A percentile compares a stretch with the other conserved stretches of the same genome.
phyloP scores from a whole-genome alignment of 2,888 invertebrate species.

The Diachrysia chrysitis region DNA sequence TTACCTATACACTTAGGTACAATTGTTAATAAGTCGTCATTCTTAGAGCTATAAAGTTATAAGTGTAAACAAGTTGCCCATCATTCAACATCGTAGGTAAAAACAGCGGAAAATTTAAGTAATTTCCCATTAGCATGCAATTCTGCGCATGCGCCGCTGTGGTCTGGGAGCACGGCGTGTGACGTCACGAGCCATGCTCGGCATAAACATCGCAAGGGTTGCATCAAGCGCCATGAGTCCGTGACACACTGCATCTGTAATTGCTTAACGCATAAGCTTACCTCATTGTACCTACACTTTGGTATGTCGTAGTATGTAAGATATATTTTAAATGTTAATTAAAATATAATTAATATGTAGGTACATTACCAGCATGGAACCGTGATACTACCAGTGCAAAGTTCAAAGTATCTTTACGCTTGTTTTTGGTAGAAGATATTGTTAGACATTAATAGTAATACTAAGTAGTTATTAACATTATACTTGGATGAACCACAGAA shows the following conservation, averaged over 20 bases:
- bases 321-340: slow-evolving; percentile 16
- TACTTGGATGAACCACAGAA: no score
- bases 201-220: slow-evolving; percentile 30
- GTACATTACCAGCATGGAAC: not conserved
- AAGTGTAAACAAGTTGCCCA: no score
- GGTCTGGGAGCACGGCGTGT: slow-evolving; percentile 21
- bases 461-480: no score
- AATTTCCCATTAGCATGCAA: slow-evolving; percentile 7
- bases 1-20: no score
- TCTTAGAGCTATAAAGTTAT: no score
- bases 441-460: no score
- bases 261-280: slow-evolving; percentile 24
- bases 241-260: slow-evolving; percentile 39
- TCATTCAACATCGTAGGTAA: not conserved
- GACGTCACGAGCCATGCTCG: slow-evolving; percentile 38
- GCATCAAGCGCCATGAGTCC: slow-evolving; percentile 38
- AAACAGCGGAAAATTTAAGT: not conserved
- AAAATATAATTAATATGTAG: not conserved
- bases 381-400: not conserved
- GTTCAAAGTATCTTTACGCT: not conserved
- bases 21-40: no score
- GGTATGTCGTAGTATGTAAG: not conserved
- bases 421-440: not conserved
- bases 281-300: slow-evolving; percentile 4
- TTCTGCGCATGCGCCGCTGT: slow-evolving; percentile 27